phyloP scores from a whole-genome alignment of 2,888 invertebrate genomes.

The Ennomos fuscantarius region DNA sequence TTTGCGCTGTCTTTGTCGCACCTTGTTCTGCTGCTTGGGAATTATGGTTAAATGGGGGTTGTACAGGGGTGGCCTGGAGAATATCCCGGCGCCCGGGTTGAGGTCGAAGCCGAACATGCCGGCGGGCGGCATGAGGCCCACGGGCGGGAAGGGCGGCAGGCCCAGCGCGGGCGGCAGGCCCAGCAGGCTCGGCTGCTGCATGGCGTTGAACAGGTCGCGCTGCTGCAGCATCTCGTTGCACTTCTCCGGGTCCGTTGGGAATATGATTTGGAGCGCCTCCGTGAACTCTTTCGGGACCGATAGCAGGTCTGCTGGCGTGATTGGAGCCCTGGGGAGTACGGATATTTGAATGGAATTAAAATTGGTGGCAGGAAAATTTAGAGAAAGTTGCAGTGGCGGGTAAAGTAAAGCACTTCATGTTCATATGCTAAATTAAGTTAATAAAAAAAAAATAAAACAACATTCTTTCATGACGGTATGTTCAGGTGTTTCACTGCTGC shows the following conservation, averaged over 20 bases:
- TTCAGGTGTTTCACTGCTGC: too few relatives aligned
- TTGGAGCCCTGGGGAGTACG: too few relatives aligned
- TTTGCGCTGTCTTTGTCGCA: conserved; percentile 25
- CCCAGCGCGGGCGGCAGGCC: conserved; percentile 22
- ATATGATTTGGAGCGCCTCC: conserved; percentile 88
- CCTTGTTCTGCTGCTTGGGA: conserved; percentile 36
- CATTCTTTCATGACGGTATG: too few relatives aligned
- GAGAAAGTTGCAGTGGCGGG: too few relatives aligned
- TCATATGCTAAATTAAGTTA: too few relatives aligned
- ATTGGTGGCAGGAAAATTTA: too few relatives aligned
- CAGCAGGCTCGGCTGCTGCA: conserved; percentile 49
- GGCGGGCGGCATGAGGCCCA: conserved; percentile 43
- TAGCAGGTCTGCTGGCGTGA: conserved; percentile 25
- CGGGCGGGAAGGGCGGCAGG: background rate
- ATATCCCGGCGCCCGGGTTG: conserved; percentile 53
- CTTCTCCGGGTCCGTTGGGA: conserved; percentile 74
- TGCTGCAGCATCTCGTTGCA: conserved; percentile 40
- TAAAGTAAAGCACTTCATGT: too few relatives aligned
- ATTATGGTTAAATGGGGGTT: conserved; percentile 69
- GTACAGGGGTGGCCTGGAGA: conserved; percentile 65
- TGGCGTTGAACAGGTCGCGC: conserved; percentile 43
- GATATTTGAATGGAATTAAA: too few relatives aligned
- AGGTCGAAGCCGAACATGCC: conserved; percentile 71
- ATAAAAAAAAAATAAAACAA: too few relatives aligned
- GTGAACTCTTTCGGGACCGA: conserved; percentile 86